phyloP scores from a whole-genome alignment of 2,797 vertebrate species.

The Poecilia gillii region DNA sequence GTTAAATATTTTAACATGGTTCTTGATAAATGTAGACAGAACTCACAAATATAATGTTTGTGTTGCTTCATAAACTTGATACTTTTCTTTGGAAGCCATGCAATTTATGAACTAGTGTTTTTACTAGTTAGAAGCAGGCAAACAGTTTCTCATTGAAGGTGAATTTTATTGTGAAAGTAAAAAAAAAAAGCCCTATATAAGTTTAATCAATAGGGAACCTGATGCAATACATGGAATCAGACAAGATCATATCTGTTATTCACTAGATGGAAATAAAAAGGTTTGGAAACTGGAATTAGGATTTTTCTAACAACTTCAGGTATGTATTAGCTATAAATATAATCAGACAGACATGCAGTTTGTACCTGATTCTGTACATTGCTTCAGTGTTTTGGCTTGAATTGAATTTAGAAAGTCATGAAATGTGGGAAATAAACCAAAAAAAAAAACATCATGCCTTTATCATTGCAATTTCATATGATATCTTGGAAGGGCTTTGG shows the following conservation, averaged over 20 bases:
- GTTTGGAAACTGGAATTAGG: not conserved
- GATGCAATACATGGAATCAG: not conserved
- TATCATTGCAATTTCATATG: slow-evolving; percentile 5
- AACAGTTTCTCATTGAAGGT: no score
- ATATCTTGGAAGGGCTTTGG: slow-evolving; percentile 8
- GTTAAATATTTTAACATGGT: not conserved
- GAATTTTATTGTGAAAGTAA: no score
- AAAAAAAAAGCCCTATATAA: not conserved
- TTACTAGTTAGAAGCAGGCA: no score
- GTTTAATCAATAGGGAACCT: not conserved
- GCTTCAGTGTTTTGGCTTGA: not conserved
- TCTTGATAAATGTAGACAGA: not conserved
- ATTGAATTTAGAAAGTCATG: not conserved
- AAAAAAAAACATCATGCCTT: not conserved
- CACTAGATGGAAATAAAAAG: not conserved
- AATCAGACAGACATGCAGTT: not conserved
- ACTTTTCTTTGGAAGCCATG: not conserved
- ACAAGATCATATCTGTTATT: not conserved
- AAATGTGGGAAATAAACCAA: not conserved
- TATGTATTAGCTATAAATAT: not conserved
- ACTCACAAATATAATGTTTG: not conserved
- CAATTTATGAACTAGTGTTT: not conserved
- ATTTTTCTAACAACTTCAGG: not conserved
- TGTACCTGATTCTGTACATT: not conserved
- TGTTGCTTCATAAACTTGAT: not conserved